A percentile compares a stretch with the other conserved stretches of the same genome.
Conservation (phyloP, 2,888 invertebrate genomes). For the Dasypogon diadema region DNA sequence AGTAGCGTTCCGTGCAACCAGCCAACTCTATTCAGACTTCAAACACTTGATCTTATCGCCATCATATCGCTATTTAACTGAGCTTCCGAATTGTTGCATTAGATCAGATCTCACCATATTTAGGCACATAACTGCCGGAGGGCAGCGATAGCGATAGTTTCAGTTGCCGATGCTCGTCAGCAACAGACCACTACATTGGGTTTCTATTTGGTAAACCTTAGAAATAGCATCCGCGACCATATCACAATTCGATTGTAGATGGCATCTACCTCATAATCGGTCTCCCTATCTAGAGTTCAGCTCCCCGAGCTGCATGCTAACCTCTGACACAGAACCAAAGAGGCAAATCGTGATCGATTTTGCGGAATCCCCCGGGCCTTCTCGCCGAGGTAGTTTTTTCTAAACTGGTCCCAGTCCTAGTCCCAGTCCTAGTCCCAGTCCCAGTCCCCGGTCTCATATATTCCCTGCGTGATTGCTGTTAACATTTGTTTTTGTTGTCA, state of each 20-base stretch:
- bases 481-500: conserved; percentile 49
- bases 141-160: conserved; percentile 27
- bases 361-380: conserved; percentile 23
- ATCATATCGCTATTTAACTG: conserved; percentile 50
- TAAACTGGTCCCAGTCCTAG: conserved; percentile 2
- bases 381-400: not conserved
- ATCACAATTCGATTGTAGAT: conserved; percentile 33
- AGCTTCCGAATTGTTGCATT: conserved; percentile 55
- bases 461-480: conserved; percentile 39
- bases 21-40: conserved; percentile 12
- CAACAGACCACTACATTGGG: not conserved
- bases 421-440: not conserved
- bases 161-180: conserved; percentile 50
- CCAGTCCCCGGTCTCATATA: not conserved
- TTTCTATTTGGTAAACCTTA: not conserved
- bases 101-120: conserved; percentile 55
- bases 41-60: conserved; percentile 47
- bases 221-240: conserved; percentile 17
- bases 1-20: conserved; percentile 12
- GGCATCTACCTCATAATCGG: conserved; percentile 49
- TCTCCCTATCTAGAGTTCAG: conserved; percentile 41
- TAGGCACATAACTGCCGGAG: conserved; percentile 49
- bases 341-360: conserved; percentile 59
- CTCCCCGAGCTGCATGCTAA: conserved; percentile 53
- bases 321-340: conserved; percentile 59